These are phyloP conservation scores for Polylopha cassiicola DNA, from an alignment of 2,888 invertebrate genomes.

Conservation along the genomic window DNA sequence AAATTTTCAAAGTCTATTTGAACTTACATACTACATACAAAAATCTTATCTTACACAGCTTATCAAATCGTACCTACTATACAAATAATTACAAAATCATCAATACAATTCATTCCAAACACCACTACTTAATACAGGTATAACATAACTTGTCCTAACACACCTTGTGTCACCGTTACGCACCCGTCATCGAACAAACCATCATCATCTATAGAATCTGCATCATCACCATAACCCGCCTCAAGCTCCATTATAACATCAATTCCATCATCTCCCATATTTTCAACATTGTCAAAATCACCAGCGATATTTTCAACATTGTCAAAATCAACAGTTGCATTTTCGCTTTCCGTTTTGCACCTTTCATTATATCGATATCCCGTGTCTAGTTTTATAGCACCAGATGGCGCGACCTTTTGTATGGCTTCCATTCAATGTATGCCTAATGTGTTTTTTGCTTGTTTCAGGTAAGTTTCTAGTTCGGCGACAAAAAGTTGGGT, in stretches of 20 bases:
- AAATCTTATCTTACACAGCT: too few relatives aligned
- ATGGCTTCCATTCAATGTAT: slow-evolving; percentile 47
- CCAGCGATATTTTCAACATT: not conserved
- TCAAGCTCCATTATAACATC: too few relatives aligned
- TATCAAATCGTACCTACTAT: too few relatives aligned
- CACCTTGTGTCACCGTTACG: slow-evolving; percentile 17
- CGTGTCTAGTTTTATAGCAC: slow-evolving; percentile 53
- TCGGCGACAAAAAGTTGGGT: slow-evolving; percentile 36
- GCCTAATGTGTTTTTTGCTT: slow-evolving; percentile 53
- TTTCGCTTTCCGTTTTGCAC: slow-evolving; percentile 54
- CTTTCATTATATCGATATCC: slow-evolving; percentile 43
- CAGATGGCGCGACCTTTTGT: slow-evolving; percentile 57
- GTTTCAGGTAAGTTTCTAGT: slow-evolving; percentile 58
- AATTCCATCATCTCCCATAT: too few relatives aligned
- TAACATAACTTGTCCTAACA: slow-evolving; percentile 6
- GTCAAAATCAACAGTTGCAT: slow-evolving; percentile 42
- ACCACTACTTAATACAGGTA: slow-evolving; percentile 9
- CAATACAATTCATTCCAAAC: too few relatives aligned
- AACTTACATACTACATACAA: too few relatives aligned
- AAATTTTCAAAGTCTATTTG: too few relatives aligned
- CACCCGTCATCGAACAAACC: slow-evolving; percentile 1
- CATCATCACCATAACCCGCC: too few relatives aligned
- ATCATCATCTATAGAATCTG: not conserved
- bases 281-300: too few relatives aligned
- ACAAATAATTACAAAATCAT: too few relatives aligned